Evolutionary conservation across 1,140 invertebrate species (phyloP).

Genomic region (Cydia pomonella): DNA sequence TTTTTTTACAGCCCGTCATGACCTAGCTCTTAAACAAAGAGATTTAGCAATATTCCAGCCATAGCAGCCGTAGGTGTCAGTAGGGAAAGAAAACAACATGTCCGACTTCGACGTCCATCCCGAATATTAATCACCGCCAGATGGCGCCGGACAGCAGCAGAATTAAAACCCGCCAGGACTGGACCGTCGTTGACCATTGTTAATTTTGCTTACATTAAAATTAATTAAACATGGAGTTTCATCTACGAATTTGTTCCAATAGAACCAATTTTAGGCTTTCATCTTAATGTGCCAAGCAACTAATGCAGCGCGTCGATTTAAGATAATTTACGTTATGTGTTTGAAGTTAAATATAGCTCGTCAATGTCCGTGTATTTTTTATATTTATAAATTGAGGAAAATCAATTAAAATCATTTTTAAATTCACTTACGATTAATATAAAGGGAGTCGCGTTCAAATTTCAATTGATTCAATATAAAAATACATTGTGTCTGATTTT

Average conservation of each 20-base stretch:
- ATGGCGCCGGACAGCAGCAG: conserved; percentile 57
- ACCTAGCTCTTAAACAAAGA: too few species aligned
- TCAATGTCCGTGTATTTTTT: too few species aligned
- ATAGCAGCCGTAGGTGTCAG: conserved; percentile 13
- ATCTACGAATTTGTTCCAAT: too few species aligned
- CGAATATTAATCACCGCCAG: conserved; percentile 77
- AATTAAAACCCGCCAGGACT: conserved; percentile 70
- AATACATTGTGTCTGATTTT: too few species aligned
- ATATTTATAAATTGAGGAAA: too few species aligned
- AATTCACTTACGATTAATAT: too few species aligned
- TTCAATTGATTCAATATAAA: too few species aligned
- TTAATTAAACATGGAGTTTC: neutral
- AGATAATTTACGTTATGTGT: neutral
- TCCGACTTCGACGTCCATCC: conserved; percentile 52
- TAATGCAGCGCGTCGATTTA: too few species aligned
- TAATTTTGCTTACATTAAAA: conserved; percentile 38
- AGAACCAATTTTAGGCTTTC: neutral
- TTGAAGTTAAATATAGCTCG: neutral
- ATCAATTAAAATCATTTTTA: too few species aligned
- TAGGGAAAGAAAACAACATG: conserved; percentile 43
- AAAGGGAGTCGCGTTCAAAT: too few species aligned
- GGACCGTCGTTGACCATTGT: conserved; percentile 48
- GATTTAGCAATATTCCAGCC: neutral
- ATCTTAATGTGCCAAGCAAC: too few species aligned
- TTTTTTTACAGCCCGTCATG: too few species aligned